These are phyloP conservation scores for Gadus chalcogrammus DNA, from an alignment of 2,113 vertebrate species.

Conservation along the genomic window DNA sequence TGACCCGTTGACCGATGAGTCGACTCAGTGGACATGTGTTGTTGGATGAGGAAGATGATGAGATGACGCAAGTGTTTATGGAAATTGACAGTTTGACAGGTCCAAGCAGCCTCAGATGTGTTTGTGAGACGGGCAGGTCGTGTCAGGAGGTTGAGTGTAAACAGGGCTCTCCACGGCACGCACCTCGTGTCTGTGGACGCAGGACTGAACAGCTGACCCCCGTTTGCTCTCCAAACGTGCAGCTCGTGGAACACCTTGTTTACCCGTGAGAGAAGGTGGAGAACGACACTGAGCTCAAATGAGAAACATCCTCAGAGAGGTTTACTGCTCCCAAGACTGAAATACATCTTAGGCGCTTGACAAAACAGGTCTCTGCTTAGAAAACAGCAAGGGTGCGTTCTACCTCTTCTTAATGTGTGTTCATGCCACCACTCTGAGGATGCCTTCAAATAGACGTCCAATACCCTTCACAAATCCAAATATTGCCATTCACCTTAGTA, in stretches of 20 bases:
- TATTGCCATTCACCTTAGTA: no score
- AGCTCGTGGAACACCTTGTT: neutral
- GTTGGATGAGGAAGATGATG: conserved; percentile 10
- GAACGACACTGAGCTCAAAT: neutral
- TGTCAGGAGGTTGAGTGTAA: conserved; percentile 26
- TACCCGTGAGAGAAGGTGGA: neutral
- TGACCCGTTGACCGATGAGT: neutral
- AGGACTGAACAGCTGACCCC: no score
- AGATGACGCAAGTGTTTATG: conserved; percentile 46
- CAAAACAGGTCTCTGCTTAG: conserved; percentile 31
- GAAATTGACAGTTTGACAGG: conserved; percentile 41
- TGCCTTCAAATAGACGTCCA: no score
- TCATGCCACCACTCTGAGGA: neutral
- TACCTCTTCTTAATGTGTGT: neutral
- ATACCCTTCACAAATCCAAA: no score
- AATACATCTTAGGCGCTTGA: conserved; percentile 3
- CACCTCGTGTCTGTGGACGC: neutral
- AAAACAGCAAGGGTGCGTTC: conserved; percentile 30
- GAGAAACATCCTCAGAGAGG: neutral
- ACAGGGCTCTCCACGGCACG: conserved; percentile 13
- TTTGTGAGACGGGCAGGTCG: conserved; percentile 36
- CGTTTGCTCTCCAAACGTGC: neutral
- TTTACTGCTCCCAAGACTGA: neutral
- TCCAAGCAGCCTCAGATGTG: conserved; percentile 49
- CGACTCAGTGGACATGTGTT: conserved; percentile 33